These are phyloP conservation scores for Mesembrinibis cayennensis DNA, from an alignment of 2,113 vertebrate genomes.

Conservation along the genomic window DNA sequence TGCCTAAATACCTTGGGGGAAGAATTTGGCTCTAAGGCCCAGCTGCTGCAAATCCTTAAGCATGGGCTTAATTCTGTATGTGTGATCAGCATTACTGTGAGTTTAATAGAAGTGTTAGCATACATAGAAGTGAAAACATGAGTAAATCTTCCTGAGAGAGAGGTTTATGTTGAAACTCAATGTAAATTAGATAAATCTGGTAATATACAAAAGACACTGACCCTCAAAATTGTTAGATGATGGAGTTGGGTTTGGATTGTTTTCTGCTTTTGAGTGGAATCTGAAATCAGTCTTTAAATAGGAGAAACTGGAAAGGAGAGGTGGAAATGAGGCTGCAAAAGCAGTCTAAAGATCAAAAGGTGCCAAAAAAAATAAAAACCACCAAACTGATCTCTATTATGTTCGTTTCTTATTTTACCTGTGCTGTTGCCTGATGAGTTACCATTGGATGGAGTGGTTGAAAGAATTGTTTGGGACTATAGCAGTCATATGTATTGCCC, in stretches of 20 bases:
- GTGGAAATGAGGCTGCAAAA: background rate
- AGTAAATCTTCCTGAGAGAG: background rate
- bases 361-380: background rate
- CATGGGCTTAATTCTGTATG: background rate
- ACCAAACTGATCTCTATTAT: background rate
- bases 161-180: background rate
- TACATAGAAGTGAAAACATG: background rate
- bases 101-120: background rate
- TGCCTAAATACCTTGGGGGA: background rate
- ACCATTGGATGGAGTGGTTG: background rate
- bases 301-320: background rate
- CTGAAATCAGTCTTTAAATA: background rate
- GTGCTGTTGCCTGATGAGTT: background rate
- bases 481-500: rapidly evolving
- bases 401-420: background rate
- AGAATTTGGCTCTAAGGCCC: background rate
- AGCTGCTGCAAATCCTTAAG: background rate
- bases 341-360: background rate
- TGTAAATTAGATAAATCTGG: background rate
- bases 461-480: background rate
- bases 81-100: background rate
- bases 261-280: background rate
- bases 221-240: background rate
- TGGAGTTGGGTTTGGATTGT: background rate
- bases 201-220: background rate